Conservation (phyloP, 2,113 vertebrate species). For the Rhadina sibilatrix region DNA sequence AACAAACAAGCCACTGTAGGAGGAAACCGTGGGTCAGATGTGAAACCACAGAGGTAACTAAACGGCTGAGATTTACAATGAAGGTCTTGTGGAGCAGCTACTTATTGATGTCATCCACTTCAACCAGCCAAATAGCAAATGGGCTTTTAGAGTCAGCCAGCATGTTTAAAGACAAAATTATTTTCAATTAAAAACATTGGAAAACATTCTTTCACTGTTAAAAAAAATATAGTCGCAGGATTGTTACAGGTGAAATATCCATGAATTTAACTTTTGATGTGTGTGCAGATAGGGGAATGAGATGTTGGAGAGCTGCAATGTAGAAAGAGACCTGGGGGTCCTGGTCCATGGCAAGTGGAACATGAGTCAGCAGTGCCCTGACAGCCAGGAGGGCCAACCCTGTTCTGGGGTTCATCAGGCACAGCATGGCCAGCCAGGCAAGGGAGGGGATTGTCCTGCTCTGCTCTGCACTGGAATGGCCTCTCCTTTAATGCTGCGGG, state of each 20-base stretch:
- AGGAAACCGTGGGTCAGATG: not conserved
- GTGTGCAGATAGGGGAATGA: not conserved
- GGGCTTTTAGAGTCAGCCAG: not conserved
- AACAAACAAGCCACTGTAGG: not conserved
- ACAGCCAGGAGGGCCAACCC: not conserved
- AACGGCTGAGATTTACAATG: not conserved
- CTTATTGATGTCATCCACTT: not conserved
- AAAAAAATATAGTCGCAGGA: not conserved
- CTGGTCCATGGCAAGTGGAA: fast-evolving
- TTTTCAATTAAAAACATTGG: not conserved
- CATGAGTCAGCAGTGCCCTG: not conserved
- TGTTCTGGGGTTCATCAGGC: not conserved
- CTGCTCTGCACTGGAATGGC: fast-evolving
- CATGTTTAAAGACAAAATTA: not conserved
- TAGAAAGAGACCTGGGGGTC: not conserved
- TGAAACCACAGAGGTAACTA: conserved; percentile 32
- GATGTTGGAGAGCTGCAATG: not conserved
- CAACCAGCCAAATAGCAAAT: not conserved
- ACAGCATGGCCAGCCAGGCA: fast-evolving
- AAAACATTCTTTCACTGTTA: not conserved
- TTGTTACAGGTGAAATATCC: not conserved
- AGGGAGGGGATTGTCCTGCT: not conserved
- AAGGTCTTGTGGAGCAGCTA: not conserved
- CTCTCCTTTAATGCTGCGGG: fast-evolving
- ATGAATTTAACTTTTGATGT: not conserved